Evolutionary conservation across 2,888 invertebrate species (phyloP), one percentile per base, ranked within the genome.

Genomic region (Apodemia mormo): DNA sequence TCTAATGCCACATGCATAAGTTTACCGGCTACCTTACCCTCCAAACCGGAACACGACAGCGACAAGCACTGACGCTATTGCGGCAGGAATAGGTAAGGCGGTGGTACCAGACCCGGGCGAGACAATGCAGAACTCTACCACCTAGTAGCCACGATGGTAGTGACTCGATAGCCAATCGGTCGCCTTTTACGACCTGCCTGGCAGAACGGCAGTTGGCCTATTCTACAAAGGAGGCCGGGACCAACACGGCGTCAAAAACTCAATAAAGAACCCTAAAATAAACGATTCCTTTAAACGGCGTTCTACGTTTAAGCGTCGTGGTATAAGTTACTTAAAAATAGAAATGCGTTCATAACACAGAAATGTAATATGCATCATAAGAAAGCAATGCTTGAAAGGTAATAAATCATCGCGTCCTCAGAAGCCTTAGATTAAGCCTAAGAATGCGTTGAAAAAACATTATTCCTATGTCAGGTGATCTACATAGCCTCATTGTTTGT

Each of bases 381-480:
- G 78, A 80, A 83, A 86, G 82, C 76, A 82, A 87, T 78, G 77
- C 80, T 78, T 78, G 78, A 79, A 79, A 78, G 76, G 78, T 76
- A 78, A 78, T 76, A 78, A 78, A 77, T n/a, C 49, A 65, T 64
- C 29, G 49, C 40, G 54, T 54, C 56, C 54, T 43, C 52, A 22
- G 69, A 37, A 65, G 69, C 69, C 65, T 81, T 79, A 88, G 89
- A 88, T 89, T 87, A 78, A 76, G 85, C 80, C 72, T 78, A 85
- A 84, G 90, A 88, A 92, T 90, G 87, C 81, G 84, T 79, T 86
- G 82, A 81, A 86, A 85, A 89, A 91, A 91, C 86, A 89, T 82
- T 87, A 88, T 88, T 90, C 87, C 85, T 86, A 84, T 85, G 85
- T 87, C 86, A 87, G 87, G 84, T 88, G 85, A 87, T 88, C 86